phyloP scores from a whole-genome alignment of 64 coral and sea anemone species.

The Trachythela sp. region DNA sequence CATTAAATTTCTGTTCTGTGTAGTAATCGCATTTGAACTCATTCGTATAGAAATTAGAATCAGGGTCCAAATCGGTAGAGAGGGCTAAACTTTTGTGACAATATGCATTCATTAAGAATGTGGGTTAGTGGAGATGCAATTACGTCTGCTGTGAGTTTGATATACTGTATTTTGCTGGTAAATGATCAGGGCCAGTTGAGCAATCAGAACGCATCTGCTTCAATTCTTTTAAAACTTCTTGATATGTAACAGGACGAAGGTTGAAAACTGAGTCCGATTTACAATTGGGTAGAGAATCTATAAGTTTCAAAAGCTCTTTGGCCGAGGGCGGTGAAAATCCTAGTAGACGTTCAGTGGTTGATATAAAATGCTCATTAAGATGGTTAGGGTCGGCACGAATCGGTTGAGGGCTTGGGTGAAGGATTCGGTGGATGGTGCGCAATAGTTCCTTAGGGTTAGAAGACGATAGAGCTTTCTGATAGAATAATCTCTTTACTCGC shows the following conservation, averaged over 20 bases:
- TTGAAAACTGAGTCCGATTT: not conserved
- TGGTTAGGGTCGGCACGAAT: not conserved
- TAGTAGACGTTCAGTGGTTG: constrained; percentile 1
- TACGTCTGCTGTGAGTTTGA: constrained; percentile 37
- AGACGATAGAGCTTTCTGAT: too few relatives aligned
- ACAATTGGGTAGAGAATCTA: constrained; percentile 4
- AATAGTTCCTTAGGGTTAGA: not conserved
- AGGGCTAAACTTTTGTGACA: too few relatives aligned
- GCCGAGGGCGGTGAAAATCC: not conserved
- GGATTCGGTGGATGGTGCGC: constrained; percentile 15
- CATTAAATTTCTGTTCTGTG: too few relatives aligned
- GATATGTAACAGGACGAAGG: constrained; percentile 10
- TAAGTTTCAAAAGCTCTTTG: not conserved
- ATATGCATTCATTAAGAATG: constrained; percentile 51
- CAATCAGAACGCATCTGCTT: constrained; percentile 34
- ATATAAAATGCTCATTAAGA: not conserved
- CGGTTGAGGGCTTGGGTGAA: constrained; percentile 9
- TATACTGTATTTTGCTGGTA: constrained; percentile 39
- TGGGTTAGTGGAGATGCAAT: constrained; percentile 44
- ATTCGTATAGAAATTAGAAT: too few relatives aligned
- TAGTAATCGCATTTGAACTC: too few relatives aligned
- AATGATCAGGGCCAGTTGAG: constrained; percentile 49
- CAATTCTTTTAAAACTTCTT: constrained; percentile 24
- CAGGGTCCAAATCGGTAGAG: too few relatives aligned
- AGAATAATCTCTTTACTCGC: too few relatives aligned